These are phyloP conservation scores for Epinephelus cyanopodus DNA, from an alignment of 2,113 vertebrate genomes.

Conservation along the genomic window DNA sequence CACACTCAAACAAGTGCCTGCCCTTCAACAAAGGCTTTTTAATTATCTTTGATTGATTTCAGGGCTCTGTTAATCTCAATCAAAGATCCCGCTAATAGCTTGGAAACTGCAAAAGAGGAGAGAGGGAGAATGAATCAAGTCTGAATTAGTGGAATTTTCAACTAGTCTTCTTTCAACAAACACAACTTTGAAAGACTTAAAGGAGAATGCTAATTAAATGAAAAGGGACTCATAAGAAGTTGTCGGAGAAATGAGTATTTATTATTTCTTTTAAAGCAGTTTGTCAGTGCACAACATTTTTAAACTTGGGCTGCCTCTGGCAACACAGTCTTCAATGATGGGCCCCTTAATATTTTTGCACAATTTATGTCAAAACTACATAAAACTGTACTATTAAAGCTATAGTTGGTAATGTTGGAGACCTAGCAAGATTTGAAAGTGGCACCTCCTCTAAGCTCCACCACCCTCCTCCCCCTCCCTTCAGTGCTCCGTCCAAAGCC, in stretches of 20 bases:
- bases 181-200: slow-evolving; percentile 46
- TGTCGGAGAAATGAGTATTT: slow-evolving; percentile 26
- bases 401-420: too few relatives aligned
- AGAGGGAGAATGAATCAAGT: slow-evolving; percentile 58
- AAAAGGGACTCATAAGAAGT: slow-evolving; percentile 23
- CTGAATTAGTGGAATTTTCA: slow-evolving; percentile 57
- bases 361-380: background rate
- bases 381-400: background rate
- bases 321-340: slow-evolving; percentile 15
- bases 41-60: slow-evolving; percentile 87
- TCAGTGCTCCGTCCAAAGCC: too few relatives aligned
- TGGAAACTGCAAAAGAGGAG: slow-evolving; percentile 63
- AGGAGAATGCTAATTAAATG: slow-evolving; percentile 58
- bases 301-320: slow-evolving; percentile 17
- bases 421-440: too few relatives aligned
- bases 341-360: background rate
- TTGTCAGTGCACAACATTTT: slow-evolving; percentile 9
- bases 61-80: slow-evolving; percentile 79
- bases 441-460: too few relatives aligned
- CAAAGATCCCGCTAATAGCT: slow-evolving; percentile 85
- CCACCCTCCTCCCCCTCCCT: too few relatives aligned
- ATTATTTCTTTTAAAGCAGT: slow-evolving; percentile 27
- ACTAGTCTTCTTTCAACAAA: slow-evolving; percentile 42
- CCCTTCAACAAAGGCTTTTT: slow-evolving; percentile 84
- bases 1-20: slow-evolving; percentile 61